Evolutionary conservation across 2,888 invertebrate genomes (phyloP), one percentile per base, ranked within the genome.

Genomic region (Rapana venosa): DNA sequence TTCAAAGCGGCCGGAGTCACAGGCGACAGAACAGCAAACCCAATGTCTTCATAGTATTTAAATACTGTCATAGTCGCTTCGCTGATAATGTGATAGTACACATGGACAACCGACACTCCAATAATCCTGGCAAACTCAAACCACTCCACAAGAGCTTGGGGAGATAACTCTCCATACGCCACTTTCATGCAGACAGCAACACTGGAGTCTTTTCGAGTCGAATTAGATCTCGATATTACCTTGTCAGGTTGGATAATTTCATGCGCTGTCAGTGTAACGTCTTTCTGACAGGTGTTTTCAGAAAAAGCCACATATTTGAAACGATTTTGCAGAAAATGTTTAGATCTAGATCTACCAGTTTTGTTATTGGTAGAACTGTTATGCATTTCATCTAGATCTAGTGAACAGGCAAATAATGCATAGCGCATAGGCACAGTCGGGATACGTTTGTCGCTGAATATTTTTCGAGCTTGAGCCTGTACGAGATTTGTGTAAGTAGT

Each of bases 81-180:
- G 87, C 26, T 87, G 66, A 87, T n/a, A 32, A 61, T 66, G 87
- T 87, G 87, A 26, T 87, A 87, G 56, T 56, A 87, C 35, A 87
- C 87, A 35, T 87, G 87, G 6, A 87, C 87, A 26, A 87, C 87
- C 6, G 47, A 22, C 22, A 87, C 87, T 13, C 87, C 66, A 8
- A 87, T 22, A 8, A 87, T n/a, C 66, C 30, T 66, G 36, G 66
- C n/a, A 35, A 66, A 87, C 87, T 87, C 87, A 32, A 87, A 66
- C 87, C 87, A 87, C 32, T 87, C 87, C 36, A 87, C 70, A 22
- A 87, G 22, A 8, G 17, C 30, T 35, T 26, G 22, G 58, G 66
- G 32, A 30, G 56, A 56, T 22, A 87, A 32, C 22, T 87, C 22
- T 17, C 87, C 87, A 36, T 70, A 87, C 17, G 87, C 70, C 6